Evolutionary conservation across 2,888 invertebrate species (phyloP).

Genomic region (Sesia bembeciformis): DNA sequence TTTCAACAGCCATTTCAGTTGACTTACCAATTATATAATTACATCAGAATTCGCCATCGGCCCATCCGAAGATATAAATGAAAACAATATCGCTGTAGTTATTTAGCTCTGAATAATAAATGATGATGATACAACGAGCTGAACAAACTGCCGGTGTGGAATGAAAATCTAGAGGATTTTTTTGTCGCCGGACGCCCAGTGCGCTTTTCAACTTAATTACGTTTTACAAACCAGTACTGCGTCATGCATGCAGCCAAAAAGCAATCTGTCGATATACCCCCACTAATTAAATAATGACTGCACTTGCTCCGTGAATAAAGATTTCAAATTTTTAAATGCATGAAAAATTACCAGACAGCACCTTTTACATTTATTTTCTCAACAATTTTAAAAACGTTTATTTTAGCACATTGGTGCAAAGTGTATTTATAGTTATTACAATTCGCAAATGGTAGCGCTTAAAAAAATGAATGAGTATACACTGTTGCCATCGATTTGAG

Average conservation of each 20-base stretch:
- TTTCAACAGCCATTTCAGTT: too few species aligned
- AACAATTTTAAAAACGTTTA: too few species aligned
- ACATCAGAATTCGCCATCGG: too few species aligned
- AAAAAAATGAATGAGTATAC: too few species aligned
- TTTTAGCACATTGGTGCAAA: too few species aligned
- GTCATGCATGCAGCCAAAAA: not conserved
- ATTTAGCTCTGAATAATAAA: not conserved
- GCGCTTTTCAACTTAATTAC: conserved; percentile 10
- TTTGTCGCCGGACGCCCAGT: conserved; percentile 3
- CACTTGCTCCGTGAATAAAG: not conserved
- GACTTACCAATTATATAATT: too few species aligned
- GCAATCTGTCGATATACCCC: not conserved
- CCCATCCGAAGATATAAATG: not conserved
- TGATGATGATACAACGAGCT: not conserved
- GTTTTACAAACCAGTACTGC: conserved; percentile 6
- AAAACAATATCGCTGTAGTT: not conserved
- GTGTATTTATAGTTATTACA: too few species aligned
- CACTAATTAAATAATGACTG: not conserved
- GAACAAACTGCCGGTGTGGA: conserved; percentile 2
- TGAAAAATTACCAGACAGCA: not conserved
- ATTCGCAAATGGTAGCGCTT: too few species aligned
- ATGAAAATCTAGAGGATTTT: conserved; percentile 8
- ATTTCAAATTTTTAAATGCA: not conserved
- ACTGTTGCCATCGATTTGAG: too few species aligned
- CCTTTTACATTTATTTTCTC: too few species aligned